Percentiles rank a stretch among this genome's conserved stretches.
Evolutionary conservation across 2,797 vertebrate species (phyloP).

Genomic region (Scomberomorus guttatus): DNA sequence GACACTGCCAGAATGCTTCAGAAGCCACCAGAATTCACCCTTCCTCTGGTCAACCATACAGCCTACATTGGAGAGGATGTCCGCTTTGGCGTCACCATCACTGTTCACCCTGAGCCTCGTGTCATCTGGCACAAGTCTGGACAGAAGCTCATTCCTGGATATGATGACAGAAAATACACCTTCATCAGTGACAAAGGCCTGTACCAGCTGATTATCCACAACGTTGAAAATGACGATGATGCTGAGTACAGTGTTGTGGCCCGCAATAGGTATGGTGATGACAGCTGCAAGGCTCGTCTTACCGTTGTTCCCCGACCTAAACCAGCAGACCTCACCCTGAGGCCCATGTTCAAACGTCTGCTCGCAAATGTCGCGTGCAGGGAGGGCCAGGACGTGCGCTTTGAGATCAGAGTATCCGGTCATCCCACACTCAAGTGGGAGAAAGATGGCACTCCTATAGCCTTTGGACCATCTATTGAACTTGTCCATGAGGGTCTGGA

Average conservation of each 20-base stretch:
- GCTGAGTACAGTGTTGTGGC: constrained; percentile 96
- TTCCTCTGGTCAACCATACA: constrained; percentile 94
- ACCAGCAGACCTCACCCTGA: constrained; percentile 93
- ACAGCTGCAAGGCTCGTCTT: constrained; percentile 97
- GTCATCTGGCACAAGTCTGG: constrained; percentile 97
- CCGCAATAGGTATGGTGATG: constrained; percentile 95
- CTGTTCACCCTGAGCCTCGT: constrained; percentile 97
- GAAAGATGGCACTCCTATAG: constrained; percentile 94
- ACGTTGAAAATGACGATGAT: constrained; percentile 90
- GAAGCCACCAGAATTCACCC: constrained; percentile 97
- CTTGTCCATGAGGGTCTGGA: constrained; percentile 97
- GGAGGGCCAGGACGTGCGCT: constrained; percentile 94
- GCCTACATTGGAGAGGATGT: constrained; percentile 94
- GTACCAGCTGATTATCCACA: constrained; percentile 94
- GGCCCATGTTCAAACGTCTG: constrained; percentile 99
- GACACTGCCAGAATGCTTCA: constrained; percentile 96
- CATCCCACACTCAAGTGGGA: constrained; percentile 95
- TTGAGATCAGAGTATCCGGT: constrained; percentile 97
- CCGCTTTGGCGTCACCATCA: constrained; percentile 96
- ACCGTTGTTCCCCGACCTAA: constrained; percentile 93
- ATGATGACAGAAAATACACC: constrained; percentile 95
- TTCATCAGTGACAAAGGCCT: constrained; percentile 96
- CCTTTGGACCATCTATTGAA: constrained; percentile 95
- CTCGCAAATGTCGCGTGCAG: constrained; percentile 96
- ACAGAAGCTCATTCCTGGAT: constrained; percentile 94